Conservation (phyloP, 2,888 invertebrate species). For the Apamea crenata region DNA sequence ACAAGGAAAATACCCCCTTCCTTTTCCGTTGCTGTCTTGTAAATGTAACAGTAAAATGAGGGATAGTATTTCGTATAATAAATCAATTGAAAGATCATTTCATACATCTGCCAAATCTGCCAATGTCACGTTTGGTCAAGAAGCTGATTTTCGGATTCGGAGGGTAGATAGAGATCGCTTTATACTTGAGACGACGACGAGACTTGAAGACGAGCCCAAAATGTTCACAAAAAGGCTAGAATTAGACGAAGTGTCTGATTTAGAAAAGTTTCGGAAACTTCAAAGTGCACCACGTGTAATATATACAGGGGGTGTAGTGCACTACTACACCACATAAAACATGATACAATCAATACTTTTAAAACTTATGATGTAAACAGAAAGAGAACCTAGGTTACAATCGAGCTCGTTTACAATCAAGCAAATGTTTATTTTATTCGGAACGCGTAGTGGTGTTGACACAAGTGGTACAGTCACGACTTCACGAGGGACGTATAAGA, state of each 20-base stretch:
- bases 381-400: conserved; percentile 33
- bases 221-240: background rate
- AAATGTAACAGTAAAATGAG: conserved; percentile 1
- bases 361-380: background rate
- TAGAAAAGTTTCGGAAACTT: too few relatives aligned
- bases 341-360: background rate
- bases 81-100: background rate
- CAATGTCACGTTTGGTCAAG: too few relatives aligned
- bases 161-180: background rate
- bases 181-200: too few relatives aligned
- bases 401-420: conserved; percentile 50
- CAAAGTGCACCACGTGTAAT: background rate
- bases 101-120: background rate
- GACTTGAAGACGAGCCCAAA: background rate
- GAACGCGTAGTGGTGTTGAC: conserved; percentile 38
- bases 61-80: background rate
- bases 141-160: background rate
- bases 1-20: background rate
- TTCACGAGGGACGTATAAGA: conserved; percentile 24
- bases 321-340: background rate
- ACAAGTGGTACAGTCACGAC: conserved; percentile 51
- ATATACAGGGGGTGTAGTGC: background rate
- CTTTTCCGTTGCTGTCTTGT: background rate
- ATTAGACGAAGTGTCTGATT: background rate
- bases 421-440: conserved; percentile 58